Evolutionary conservation across 2,888 invertebrate genomes (phyloP), one percentile per base, ranked within the genome.

Genomic region (Cataglyphis altisquamis): DNA sequence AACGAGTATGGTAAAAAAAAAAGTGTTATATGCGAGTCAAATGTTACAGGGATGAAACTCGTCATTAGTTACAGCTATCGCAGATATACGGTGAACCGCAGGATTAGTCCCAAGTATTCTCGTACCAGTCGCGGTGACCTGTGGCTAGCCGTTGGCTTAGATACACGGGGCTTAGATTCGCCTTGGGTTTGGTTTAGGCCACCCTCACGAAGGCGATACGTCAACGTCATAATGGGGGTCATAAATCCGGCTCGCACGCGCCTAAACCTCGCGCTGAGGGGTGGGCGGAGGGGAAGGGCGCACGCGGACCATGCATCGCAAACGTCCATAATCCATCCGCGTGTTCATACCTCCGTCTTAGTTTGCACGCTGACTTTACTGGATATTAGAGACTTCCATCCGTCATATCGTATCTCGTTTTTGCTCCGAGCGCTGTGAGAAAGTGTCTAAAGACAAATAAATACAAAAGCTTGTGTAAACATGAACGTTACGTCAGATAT

Each of bases 221-320:
- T 93, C 93, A 93, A 93, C 89, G 93, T 93, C 93, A 93, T 93
- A 93, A 93, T 91, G 90, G 91, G 87, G 87, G 86, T 89, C 89
- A 92, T 93, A 93, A 93, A 93, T 93, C 92, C 91, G 84, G 89
- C 92, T 91, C 90, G 92, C 92, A 92, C 92, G 92, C 92, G 92
- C 90, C 90, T 86, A 88, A 90, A 90, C 83, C 90, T 89, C 84
- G 60, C 84, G 60, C 32, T 36, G 84, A 74, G 85, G 84, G 82
- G 81, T 3, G 41, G 41, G 41, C 41, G 41, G 12, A 12, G 41
- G 15, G 41, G 41, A 45, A 68, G 87, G 88, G 85, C 89, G 88
- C 90, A 89, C 86, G 86, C 89, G 90, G 88, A 87, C 89, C 88
- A 84, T 85, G 84, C 84, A 87, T 85, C 88, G 84, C 85, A 83